Evolutionary conservation across 1,140 invertebrate genomes (phyloP).

Genomic region (Drosophila lacteicornis): DNA sequence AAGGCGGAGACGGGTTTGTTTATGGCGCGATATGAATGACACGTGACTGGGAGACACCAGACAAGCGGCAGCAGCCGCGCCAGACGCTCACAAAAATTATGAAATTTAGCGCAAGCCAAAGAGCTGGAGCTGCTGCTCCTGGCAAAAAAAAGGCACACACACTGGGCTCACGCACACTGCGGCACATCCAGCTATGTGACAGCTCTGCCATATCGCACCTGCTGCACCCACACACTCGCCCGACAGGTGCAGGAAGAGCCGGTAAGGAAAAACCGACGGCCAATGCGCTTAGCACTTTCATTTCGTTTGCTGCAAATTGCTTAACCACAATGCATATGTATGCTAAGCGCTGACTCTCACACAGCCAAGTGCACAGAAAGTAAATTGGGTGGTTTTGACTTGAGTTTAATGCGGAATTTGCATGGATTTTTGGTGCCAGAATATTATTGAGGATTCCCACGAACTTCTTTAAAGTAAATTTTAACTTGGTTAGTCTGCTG

Average conservation of each 20-base stretch:
- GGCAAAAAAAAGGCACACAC: constrained; percentile 35
- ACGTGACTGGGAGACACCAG: constrained; percentile 70
- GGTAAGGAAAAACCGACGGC: constrained; percentile 54
- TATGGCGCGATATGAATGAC: constrained; percentile 79
- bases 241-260: neutral
- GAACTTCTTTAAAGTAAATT: too few relatives aligned
- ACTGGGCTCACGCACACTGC: constrained; percentile 18
- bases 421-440: neutral
- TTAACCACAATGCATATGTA: constrained; percentile 77
- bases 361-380: neutral
- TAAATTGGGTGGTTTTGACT: neutral
- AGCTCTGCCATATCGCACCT: constrained; percentile 76
- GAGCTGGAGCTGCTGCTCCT: constrained; percentile 24
- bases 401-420: too few relatives aligned
- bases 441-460: too few relatives aligned
- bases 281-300: constrained; percentile 80
- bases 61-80: constrained; percentile 26
- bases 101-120: constrained; percentile 80
- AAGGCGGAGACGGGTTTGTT: constrained; percentile 57
- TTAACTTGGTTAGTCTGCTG: too few relatives aligned
- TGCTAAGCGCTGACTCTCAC: constrained; percentile 44
- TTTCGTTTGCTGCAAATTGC: constrained; percentile 80
- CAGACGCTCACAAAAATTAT: constrained; percentile 71
- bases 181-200: constrained; percentile 46
- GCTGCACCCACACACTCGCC: constrained; percentile 44